Evolutionary conservation across 2,113 vertebrate genomes (phyloP).

Genomic region (Sialia sialis): DNA sequence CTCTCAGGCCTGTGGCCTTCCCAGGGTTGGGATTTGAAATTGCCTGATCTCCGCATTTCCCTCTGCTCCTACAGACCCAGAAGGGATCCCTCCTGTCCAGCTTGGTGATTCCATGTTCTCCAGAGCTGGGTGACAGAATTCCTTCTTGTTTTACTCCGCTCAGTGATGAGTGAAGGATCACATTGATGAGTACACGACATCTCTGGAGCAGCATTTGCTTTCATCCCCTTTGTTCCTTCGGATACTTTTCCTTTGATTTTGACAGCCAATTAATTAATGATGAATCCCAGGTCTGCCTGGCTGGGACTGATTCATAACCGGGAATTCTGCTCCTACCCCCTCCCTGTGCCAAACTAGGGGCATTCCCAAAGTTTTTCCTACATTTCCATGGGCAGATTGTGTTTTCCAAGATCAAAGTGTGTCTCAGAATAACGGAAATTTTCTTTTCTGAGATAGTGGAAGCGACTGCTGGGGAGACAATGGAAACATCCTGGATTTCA

Average conservation of each 20-base stretch:
- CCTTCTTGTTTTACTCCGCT: neutral
- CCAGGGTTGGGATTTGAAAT: neutral
- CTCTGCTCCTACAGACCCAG: neutral
- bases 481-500: neutral
- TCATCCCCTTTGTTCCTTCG: neutral
- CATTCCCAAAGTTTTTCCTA: neutral
- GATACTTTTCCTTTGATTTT: neutral
- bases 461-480: neutral
- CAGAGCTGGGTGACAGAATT: neutral
- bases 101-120: neutral
- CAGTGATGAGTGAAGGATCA: slow-evolving; percentile 10
- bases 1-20: neutral
- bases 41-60: neutral
- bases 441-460: fast-evolving
- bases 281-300: neutral
- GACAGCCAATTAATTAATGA: neutral
- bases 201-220: neutral
- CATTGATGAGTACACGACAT: neutral
- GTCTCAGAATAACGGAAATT: neutral
- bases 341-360: neutral
- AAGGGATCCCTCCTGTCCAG: neutral
- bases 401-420: neutral
- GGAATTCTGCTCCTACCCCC: neutral
- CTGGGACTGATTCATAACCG: neutral
- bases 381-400: fast-evolving